Percentiles rank a stretch among this genome's conserved stretches.
Conservation (phyloP, 2,113 vertebrate genomes). For the Brachyhypopomus gauderio region DNA sequence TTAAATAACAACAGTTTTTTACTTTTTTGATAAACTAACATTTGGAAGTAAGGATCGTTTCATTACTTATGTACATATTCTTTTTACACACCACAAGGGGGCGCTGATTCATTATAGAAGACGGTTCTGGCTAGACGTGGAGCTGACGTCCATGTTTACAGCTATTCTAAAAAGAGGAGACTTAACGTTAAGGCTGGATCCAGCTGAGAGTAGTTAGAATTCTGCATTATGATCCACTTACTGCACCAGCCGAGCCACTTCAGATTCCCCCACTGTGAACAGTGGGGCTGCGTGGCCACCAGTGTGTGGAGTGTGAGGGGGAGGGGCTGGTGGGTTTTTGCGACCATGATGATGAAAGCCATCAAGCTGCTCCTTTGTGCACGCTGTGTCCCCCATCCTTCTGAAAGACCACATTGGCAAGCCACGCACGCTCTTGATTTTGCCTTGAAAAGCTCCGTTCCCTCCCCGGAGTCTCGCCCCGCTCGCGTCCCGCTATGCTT, state of each 20-base stretch:
- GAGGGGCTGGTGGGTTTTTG: not conserved
- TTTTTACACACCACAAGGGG: conserved; percentile 33
- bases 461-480: conserved; percentile 1
- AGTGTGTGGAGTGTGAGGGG: not conserved
- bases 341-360: conserved; percentile 16
- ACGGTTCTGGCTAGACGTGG: not conserved
- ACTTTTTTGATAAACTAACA: too few species aligned
- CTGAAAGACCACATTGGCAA: not conserved
- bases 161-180: conserved; percentile 29
- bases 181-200: not conserved
- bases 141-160: conserved; percentile 9
- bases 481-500: not conserved
- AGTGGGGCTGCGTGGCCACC: not conserved
- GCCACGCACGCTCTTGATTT: conserved; percentile 3
- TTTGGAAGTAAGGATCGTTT: too few species aligned
- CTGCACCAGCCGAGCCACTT: conserved; percentile 1
- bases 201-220: conserved; percentile 39
- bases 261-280: not conserved
- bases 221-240: conserved; percentile 29
- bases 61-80: too few species aligned
- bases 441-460: conserved; percentile 3
- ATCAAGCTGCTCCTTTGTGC: conserved; percentile 24
- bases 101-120: conserved; percentile 26
- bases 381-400: not conserved
- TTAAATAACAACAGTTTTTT: too few species aligned